Conservation (phyloP, 2,113 vertebrate species). For the Zosterops hypoxanthus region DNA sequence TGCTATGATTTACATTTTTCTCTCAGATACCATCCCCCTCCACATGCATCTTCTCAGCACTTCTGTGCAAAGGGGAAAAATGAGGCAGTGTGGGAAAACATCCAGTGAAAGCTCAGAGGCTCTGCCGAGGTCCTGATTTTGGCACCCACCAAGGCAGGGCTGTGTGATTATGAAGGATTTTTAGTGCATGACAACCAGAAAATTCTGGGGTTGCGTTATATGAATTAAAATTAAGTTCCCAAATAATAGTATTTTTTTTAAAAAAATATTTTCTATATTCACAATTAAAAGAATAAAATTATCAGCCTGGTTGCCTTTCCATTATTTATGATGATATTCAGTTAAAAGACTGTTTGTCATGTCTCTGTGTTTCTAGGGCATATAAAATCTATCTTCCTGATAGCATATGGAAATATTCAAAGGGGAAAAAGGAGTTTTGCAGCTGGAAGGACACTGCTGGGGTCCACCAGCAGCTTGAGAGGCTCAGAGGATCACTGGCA, state of each 20-base stretch:
- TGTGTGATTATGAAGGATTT: neutral
- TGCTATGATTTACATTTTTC: slow-evolving; percentile 37
- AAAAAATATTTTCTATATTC: neutral
- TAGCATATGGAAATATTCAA: neutral
- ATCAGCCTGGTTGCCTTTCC: neutral
- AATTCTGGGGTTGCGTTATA: neutral
- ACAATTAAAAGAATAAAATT: neutral
- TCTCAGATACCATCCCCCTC: slow-evolving; percentile 12
- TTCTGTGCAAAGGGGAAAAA: slow-evolving; percentile 5
- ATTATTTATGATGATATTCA: neutral
- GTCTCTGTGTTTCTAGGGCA: neutral
- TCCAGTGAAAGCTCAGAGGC: slow-evolving; percentile 7
- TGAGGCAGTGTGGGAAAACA: slow-evolving; percentile 9
- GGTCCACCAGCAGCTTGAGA: neutral
- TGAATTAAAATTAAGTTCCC: neutral
- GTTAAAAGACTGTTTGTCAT: neutral
- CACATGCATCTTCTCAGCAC: neutral
- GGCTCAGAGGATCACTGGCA: neutral
- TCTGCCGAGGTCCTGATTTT: neutral
- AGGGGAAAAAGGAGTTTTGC: neutral
- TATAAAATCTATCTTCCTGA: neutral
- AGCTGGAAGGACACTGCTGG: neutral
- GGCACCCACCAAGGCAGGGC: neutral
- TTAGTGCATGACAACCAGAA: neutral
- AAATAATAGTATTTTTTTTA: neutral